phyloP scores from a whole-genome alignment of 2,797 vertebrate species.

The Eremophila alpestris region DNA sequence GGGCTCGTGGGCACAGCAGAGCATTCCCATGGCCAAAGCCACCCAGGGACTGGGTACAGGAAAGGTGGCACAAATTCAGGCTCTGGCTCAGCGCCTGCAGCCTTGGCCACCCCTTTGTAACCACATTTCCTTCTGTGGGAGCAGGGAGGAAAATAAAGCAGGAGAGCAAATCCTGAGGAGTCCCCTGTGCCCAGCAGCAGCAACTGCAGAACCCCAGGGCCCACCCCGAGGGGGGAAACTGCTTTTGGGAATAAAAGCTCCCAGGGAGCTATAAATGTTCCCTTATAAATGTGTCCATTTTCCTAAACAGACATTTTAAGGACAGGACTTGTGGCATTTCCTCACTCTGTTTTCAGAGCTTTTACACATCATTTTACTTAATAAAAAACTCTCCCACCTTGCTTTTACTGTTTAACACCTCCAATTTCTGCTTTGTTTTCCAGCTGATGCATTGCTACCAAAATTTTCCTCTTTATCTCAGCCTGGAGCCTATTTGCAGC shows the following conservation, averaged over 20 bases:
- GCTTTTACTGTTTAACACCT: not conserved
- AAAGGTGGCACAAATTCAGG: not conserved
- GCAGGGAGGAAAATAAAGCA: not conserved
- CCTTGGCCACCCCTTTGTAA: not conserved
- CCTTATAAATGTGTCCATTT: not conserved
- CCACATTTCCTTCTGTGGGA: not conserved
- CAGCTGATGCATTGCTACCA: not conserved
- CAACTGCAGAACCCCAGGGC: accelerated
- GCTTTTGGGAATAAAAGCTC: not conserved
- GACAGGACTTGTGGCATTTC: not conserved
- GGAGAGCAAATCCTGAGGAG: not conserved
- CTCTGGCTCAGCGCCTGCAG: not conserved
- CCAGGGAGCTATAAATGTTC: not conserved
- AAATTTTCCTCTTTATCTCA: not conserved
- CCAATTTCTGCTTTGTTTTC: not conserved
- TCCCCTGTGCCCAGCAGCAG: not conserved
- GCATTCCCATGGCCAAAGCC: not conserved
- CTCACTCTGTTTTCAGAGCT: not conserved
- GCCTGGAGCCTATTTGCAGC: constrained; percentile 7
- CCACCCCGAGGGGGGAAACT: not conserved
- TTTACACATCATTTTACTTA: not conserved
- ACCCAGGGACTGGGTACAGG: accelerated
- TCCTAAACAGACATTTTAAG: not conserved
- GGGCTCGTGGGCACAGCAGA: not conserved
- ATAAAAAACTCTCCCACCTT: not conserved